These are phyloP conservation scores for Rhamnusium bicolor DNA, from an alignment of 2,888 invertebrate genomes.

Conservation along the genomic window DNA sequence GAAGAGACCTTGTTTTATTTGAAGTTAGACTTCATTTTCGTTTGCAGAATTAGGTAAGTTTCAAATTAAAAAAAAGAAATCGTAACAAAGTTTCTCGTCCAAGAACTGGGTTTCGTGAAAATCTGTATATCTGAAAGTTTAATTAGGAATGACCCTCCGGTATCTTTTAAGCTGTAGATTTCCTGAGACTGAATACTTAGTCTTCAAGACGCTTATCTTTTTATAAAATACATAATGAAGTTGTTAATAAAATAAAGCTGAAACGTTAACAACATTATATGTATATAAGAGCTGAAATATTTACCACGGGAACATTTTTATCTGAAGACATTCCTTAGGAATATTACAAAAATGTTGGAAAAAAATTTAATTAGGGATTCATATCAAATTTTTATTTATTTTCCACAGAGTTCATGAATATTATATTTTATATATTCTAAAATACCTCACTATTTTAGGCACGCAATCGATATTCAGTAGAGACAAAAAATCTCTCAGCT, in stretches of 20 bases:
- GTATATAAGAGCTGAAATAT: not conserved
- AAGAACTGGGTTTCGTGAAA: not conserved
- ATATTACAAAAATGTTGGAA: not conserved
- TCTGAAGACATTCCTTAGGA: not conserved
- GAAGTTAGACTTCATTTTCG: slow-evolving; percentile 53
- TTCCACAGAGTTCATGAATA: not conserved
- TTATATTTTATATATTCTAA: not conserved
- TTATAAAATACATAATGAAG: not conserved
- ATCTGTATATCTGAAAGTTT: slow-evolving; percentile 16
- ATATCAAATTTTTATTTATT: not conserved
- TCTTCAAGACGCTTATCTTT: not conserved
- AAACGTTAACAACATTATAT: not conserved
- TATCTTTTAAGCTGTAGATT: not conserved
- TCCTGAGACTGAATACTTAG: not conserved
- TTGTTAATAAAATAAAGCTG: not conserved
- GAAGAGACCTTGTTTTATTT: slow-evolving; percentile 53
- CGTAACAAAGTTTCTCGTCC: slow-evolving; percentile 3
- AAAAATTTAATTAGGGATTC: not conserved
- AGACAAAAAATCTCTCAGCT: not conserved
- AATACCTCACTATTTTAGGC: not conserved
- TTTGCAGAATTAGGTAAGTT: slow-evolving; percentile 54
- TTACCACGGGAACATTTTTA: not conserved
- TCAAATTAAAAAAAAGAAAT: slow-evolving; percentile 38
- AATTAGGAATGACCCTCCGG: not conserved
- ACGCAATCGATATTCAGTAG: not conserved